phyloP scores from a whole-genome alignment of 2,888 invertebrate species.

The Hemaris fuciformis region DNA sequence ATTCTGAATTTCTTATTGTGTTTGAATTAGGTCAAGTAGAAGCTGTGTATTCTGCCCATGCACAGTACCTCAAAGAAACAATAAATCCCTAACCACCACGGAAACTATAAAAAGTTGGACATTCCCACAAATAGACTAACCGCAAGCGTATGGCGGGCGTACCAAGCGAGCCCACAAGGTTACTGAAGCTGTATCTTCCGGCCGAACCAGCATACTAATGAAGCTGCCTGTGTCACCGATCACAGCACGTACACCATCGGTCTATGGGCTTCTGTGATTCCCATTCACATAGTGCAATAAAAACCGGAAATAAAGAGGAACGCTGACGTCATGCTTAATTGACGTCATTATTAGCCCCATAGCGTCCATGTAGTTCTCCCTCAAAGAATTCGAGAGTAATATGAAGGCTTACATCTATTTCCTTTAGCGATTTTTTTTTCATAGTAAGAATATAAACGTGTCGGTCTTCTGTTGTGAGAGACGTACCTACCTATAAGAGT shows the following conservation, averaged over 20 bases:
- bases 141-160: neutral
- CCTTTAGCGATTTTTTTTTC: too few relatives aligned
- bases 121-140: slow-evolving; percentile 2
- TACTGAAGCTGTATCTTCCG: neutral
- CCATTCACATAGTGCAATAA: neutral
- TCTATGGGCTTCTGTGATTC: neutral
- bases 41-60: neutral
- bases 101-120: neutral
- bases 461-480: too few relatives aligned
- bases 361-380: too few relatives aligned
- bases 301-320: neutral
- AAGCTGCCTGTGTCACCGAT: neutral
- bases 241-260: slow-evolving; percentile 2
- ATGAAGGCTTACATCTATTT: too few relatives aligned
- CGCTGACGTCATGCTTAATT: neutral
- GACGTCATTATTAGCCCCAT: too few relatives aligned
- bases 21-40: neutral
- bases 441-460: too few relatives aligned
- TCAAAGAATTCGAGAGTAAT: too few relatives aligned
- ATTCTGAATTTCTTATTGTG: neutral
- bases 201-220: neutral
- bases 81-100: neutral
- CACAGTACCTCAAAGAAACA: too few relatives aligned
- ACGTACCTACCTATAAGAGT: too few relatives aligned
- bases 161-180: neutral